Percentiles rank a stretch among this genome's conserved stretches.
These are phyloP conservation scores for Carpatolechia fugitivella DNA, from an alignment of 2,888 invertebrate genomes.

Conservation along the genomic window DNA sequence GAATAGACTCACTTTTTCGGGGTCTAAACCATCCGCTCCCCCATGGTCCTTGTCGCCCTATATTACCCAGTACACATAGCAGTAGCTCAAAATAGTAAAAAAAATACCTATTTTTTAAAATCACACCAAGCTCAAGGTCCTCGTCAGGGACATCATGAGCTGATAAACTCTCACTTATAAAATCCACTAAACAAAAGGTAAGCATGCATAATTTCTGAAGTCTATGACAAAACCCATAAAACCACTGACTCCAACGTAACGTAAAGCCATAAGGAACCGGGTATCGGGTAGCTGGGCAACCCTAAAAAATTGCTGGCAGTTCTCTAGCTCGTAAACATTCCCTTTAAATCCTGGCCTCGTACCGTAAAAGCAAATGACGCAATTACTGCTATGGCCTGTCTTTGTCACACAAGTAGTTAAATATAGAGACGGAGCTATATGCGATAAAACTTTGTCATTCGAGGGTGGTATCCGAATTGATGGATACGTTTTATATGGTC, in stretches of 20 bases:
- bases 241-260: neutral
- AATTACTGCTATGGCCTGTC: conserved; percentile 11
- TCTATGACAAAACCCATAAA: neutral
- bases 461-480: neutral
- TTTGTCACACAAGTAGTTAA: conserved; percentile 5
- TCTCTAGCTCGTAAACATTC: conserved; percentile 29
- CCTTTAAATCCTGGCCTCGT: conserved; percentile 25
- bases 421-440: neutral
- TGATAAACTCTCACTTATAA: too few relatives aligned
- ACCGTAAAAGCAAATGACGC: conserved; percentile 16
- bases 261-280: neutral
- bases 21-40: too few relatives aligned
- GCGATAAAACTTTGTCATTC: neutral
- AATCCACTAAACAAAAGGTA: too few relatives aligned
- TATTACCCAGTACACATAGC: too few relatives aligned
- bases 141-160: too few relatives aligned
- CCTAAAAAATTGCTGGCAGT: conserved; percentile 29
- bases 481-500: too few relatives aligned
- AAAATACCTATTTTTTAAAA: too few relatives aligned
- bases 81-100: too few relatives aligned
- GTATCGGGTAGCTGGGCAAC: neutral
- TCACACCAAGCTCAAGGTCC: too few relatives aligned
- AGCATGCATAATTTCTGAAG: neutral
- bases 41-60: too few relatives aligned
- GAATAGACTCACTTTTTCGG: too few relatives aligned